phyloP scores from a whole-genome alignment of 2,797 vertebrate genomes.

The Steatocranus sp. region DNA sequence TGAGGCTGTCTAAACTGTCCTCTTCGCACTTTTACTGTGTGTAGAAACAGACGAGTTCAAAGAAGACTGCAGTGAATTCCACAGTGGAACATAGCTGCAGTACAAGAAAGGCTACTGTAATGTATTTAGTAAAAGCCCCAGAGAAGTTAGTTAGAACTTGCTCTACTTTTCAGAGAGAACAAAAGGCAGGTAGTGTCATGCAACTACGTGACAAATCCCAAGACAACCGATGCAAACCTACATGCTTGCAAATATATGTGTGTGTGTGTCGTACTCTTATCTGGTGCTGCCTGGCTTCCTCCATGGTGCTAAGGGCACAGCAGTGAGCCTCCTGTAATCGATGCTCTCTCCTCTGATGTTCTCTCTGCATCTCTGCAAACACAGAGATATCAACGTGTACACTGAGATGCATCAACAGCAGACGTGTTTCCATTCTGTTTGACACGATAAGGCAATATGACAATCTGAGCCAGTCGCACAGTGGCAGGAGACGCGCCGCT shows the following conservation, averaged over 20 bases:
- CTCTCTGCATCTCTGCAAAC: slow-evolving; percentile 82
- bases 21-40: not conserved
- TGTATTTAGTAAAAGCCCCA: accelerated
- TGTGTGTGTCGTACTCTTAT: slow-evolving; percentile 76
- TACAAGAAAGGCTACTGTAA: not conserved
- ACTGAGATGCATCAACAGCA: not conserved
- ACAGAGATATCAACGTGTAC: not conserved
- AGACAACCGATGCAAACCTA: not conserved
- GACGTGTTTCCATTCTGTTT: not conserved
- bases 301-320: slow-evolving; percentile 91
- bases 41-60: not conserved
- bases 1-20: not conserved
- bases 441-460: not conserved
- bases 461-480: not conserved
- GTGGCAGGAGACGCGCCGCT: not conserved
- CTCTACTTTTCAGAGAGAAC: not conserved
- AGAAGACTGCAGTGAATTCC: not conserved
- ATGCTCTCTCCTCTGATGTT: slow-evolving; percentile 90
- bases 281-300: slow-evolving; percentile 89
- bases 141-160: not conserved
- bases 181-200: not conserved
- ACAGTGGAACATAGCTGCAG: not conserved
- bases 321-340: slow-evolving; percentile 93
- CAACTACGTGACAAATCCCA: not conserved
- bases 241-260: not conserved